Percentiles rank a stretch among this genome's conserved stretches.
Evolutionary conservation across 1,140 invertebrate genomes (phyloP).

Genomic region (Drosophila leontia): DNA sequence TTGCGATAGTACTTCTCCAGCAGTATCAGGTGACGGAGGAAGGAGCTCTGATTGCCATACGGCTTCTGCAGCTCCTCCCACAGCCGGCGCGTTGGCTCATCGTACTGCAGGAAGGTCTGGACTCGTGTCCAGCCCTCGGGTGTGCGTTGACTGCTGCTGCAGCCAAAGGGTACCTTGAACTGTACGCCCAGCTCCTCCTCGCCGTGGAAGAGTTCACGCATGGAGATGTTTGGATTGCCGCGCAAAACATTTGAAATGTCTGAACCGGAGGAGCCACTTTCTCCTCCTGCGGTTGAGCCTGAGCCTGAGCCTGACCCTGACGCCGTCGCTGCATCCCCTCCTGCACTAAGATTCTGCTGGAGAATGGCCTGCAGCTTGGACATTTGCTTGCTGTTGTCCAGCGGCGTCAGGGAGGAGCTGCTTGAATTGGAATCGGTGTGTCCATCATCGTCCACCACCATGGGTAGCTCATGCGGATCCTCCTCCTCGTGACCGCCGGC

Average conservation of each 20-base stretch:
- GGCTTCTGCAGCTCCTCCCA: constrained; percentile 93
- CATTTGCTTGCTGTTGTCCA: constrained; percentile 56
- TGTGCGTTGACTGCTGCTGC: constrained; percentile 85
- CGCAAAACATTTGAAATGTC: constrained; percentile 87
- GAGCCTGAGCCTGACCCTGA: too few species aligned
- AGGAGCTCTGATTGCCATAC: constrained; percentile 93
- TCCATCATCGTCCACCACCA: constrained; percentile 72
- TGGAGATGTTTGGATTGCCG: constrained; percentile 91
- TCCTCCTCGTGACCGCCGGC: constrained; percentile 23
- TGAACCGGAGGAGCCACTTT: constrained; percentile 12
- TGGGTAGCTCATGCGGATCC: constrained; percentile 38
- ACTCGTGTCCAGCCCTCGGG: constrained; percentile 93
- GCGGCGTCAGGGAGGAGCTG: constrained; percentile 56
- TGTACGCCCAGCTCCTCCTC: constrained; percentile 92
- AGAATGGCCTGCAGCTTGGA: constrained; percentile 81
- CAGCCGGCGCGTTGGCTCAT: constrained; percentile 91
- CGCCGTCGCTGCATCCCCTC: background rate
- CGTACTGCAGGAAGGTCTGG: constrained; percentile 91
- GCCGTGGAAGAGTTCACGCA: constrained; percentile 91
- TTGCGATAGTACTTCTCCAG: constrained; percentile 92
- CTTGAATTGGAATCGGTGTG: constrained; percentile 74
- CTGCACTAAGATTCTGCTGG: constrained; percentile 60
- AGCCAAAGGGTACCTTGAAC: constrained; percentile 86
- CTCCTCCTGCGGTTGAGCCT: background rate
- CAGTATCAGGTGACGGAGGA: constrained; percentile 91